Percentiles rank a stretch among this genome's conserved stretches.
Evolutionary conservation across 2,888 invertebrate species (phyloP).

Genomic region (Tiphia femorata): DNA sequence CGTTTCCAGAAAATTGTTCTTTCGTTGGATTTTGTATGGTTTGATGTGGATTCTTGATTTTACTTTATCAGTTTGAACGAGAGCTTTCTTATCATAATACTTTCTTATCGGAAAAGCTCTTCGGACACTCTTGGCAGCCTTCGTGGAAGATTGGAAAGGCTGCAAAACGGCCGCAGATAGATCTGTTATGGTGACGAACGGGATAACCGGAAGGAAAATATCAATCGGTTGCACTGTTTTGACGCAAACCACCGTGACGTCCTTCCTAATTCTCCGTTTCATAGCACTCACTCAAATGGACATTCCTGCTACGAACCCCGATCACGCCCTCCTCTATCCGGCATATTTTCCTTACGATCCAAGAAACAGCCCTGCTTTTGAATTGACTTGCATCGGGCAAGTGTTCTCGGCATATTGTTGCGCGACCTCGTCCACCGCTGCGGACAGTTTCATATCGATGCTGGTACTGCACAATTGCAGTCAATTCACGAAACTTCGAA

Average conservation of each 20-base stretch:
- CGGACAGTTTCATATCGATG: constrained; percentile 10
- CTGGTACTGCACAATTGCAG: constrained; percentile 14
- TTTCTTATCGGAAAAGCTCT: no score
- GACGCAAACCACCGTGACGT: constrained; percentile 29
- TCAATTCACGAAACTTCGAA: constrained; percentile 13
- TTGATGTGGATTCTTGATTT: no score
- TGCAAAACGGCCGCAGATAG: constrained; percentile 6
- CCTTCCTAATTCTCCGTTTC: constrained; percentile 10
- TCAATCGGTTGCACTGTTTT: constrained; percentile 28
- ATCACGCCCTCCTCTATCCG: not conserved
- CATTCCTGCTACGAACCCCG: not conserved
- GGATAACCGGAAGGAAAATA: constrained; percentile 9
- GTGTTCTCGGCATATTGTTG: not conserved
- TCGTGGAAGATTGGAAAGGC: constrained; percentile 23
- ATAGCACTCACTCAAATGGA: not conserved
- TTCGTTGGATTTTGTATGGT: no score
- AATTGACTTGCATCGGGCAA: constrained; percentile 5
- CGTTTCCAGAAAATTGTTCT: no score
- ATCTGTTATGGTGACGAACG: constrained; percentile 17
- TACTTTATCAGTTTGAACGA: no score
- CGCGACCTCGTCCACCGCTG: not conserved
- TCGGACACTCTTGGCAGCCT: constrained; percentile 16
- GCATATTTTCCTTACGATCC: not conserved
- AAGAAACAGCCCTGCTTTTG: constrained; percentile 2
- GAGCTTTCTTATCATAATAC: no score